A percentile compares a stretch with the other conserved stretches of the same genome.
phyloP scores from a whole-genome alignment of 2,888 invertebrate genomes.

The Lepidochitona cinerea region DNA sequence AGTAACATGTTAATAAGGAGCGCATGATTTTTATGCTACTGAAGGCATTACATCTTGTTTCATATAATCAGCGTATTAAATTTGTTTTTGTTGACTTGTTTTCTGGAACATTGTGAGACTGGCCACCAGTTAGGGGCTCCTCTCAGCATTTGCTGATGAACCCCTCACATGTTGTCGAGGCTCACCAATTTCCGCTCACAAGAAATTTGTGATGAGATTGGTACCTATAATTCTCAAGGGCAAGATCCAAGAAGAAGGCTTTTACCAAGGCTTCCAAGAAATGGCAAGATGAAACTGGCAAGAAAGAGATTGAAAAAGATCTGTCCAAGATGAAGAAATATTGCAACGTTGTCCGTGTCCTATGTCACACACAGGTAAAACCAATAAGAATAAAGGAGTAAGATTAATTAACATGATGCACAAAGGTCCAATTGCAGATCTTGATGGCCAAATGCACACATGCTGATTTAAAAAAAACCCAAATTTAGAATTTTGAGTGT shows the following conservation, averaged over 20 bases:
- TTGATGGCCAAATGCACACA: too few relatives aligned
- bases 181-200: conserved; percentile 13
- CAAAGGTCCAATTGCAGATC: too few relatives aligned
- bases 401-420: too few relatives aligned
- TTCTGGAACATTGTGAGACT: too few relatives aligned
- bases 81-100: too few relatives aligned
- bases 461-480: too few relatives aligned
- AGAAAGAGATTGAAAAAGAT: conserved; percentile 96
- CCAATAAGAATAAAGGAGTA: too few relatives aligned
- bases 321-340: conserved; percentile 98
- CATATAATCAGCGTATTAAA: too few relatives aligned
- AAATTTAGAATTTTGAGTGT: too few relatives aligned
- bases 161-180: conserved; percentile 23
- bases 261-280: conserved; percentile 98
- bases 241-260: conserved; percentile 99
- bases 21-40: too few relatives aligned
- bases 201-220: conserved; percentile 35
- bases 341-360: conserved; percentile 95
- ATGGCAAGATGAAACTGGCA: conserved; percentile 97
- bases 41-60: too few relatives aligned
- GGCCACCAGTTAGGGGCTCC: conserved; percentile 27
- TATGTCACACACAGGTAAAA: conserved; percentile 96
- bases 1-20: too few relatives aligned
- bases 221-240: conserved; percentile 78
- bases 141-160: conserved; percentile 37